Evolutionary conservation across 2,113 vertebrate genomes (phyloP).

Genomic region (Eulacestoma nigropectus): DNA sequence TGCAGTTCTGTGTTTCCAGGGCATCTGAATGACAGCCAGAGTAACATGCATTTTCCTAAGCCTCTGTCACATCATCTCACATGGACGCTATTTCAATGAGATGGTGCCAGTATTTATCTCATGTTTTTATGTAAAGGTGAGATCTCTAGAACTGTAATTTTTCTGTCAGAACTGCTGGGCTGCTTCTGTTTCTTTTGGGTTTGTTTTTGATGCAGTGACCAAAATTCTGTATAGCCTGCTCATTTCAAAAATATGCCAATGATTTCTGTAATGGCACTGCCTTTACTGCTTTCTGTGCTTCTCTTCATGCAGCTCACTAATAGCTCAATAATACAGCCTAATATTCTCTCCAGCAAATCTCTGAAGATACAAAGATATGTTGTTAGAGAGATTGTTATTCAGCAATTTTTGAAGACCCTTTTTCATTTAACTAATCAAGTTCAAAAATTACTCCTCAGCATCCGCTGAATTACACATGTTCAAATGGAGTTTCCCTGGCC

Average conservation of each 20-base stretch:
- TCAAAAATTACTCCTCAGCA: background rate
- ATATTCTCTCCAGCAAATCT: background rate
- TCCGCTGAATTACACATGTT: background rate
- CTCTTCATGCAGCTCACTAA: background rate
- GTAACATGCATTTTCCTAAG: background rate
- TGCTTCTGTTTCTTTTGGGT: background rate
- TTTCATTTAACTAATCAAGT: background rate
- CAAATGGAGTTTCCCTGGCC: background rate
- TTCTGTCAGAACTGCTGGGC: background rate
- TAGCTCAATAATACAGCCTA: background rate
- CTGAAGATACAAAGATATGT: background rate
- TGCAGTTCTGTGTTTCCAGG: background rate
- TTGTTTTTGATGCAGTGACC: background rate
- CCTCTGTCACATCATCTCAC: background rate
- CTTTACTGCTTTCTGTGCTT: background rate
- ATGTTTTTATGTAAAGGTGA: background rate
- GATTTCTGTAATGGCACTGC: background rate
- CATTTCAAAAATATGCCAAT: background rate
- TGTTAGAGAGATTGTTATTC: background rate
- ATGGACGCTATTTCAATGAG: background rate
- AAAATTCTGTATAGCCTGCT: background rate
- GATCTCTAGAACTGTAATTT: background rate
- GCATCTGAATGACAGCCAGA: background rate
- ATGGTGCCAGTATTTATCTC: background rate
- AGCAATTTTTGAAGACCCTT: background rate